Conservation (phyloP, 1,140 invertebrate genomes). For the Heterodera carotae region DNA sequence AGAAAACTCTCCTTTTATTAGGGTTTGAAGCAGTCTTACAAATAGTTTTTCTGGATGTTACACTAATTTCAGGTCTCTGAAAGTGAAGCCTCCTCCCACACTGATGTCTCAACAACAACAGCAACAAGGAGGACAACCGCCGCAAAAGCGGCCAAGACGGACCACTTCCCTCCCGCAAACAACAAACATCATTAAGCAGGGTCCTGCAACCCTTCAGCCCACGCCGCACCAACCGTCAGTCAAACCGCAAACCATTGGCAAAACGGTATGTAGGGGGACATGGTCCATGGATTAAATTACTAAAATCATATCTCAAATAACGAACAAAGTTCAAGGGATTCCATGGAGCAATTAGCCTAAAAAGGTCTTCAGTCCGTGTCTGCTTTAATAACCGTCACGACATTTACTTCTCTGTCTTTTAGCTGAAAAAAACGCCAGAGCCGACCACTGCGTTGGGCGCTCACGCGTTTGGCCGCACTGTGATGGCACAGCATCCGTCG, state of each 20-base stretch:
- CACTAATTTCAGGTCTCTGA: conserved; percentile 11
- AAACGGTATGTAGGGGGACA: too few relatives aligned
- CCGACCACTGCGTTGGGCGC: conserved; percentile 43
- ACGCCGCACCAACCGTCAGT: conserved; percentile 10
- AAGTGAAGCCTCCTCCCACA: conserved; percentile 6
- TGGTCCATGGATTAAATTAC: too few relatives aligned
- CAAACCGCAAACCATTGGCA: background rate
- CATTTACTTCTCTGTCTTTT: too few relatives aligned
- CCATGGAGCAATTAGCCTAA: too few relatives aligned
- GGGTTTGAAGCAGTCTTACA: too few relatives aligned
- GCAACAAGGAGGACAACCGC: conserved; percentile 12
- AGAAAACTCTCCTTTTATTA: too few relatives aligned
- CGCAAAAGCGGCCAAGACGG: background rate
- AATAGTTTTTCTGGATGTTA: too few relatives aligned
- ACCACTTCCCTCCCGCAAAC: background rate
- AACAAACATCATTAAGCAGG: background rate
- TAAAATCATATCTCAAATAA: too few relatives aligned
- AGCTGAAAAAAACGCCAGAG: conserved; percentile 24
- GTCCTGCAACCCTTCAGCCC: background rate
- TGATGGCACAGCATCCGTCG: background rate
- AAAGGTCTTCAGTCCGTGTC: too few relatives aligned
- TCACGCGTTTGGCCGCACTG: conserved; percentile 43
- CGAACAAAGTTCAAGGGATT: too few relatives aligned
- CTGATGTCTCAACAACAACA: background rate
- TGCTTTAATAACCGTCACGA: too few relatives aligned